Conservation (phyloP, 2,888 invertebrate genomes). For the Sesia apiformis region DNA sequence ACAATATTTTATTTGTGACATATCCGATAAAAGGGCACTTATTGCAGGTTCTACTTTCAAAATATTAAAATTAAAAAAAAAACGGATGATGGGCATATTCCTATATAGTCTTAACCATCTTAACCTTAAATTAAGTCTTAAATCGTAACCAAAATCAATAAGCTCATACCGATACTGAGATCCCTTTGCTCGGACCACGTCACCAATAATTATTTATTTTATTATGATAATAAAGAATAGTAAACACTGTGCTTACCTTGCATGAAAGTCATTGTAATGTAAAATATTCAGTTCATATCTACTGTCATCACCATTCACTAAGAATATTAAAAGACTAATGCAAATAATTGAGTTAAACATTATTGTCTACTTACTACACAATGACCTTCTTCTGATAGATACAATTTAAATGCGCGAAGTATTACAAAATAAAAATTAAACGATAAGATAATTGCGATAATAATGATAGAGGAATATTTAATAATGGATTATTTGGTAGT, state of each 20-base stretch:
- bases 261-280: slow-evolving; percentile 63
- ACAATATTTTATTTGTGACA: too few relatives aligned
- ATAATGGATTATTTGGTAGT: too few relatives aligned
- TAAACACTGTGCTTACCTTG: slow-evolving; percentile 30
- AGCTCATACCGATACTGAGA: too few relatives aligned
- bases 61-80: too few relatives aligned
- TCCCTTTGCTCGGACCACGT: too few relatives aligned
- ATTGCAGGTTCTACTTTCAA: too few relatives aligned
- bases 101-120: too few relatives aligned
- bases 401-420: not conserved
- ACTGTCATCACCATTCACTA: not conserved
- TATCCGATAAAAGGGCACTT: too few relatives aligned
- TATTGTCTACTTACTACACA: not conserved
- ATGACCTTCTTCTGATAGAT: not conserved
- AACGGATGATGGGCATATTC: too few relatives aligned
- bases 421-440: not conserved
- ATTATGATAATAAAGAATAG: not conserved
- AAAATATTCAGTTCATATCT: slow-evolving; percentile 39
- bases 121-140: too few relatives aligned
- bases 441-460: not conserved
- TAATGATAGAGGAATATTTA: not conserved
- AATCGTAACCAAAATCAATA: too few relatives aligned
- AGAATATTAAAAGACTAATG: not conserved
- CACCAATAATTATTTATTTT: not conserved
- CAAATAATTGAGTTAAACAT: not conserved